Evolutionary conservation across 2,113 vertebrate species (phyloP).

Genomic region (Pyrgilauda ruficollis): DNA sequence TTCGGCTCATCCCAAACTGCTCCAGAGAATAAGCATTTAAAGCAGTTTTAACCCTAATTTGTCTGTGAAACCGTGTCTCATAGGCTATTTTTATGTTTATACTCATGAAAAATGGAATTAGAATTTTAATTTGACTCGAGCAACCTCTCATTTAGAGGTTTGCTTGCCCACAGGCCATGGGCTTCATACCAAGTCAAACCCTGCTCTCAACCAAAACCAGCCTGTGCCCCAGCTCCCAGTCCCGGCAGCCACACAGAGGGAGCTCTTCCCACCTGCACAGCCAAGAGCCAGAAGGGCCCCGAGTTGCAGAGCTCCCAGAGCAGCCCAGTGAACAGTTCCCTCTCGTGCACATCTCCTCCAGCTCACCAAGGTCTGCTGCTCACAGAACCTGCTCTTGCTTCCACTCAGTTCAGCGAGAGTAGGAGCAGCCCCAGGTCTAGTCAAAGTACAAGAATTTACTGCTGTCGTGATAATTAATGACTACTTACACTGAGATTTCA

Average conservation of each 20-base stretch:
- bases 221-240: not conserved
- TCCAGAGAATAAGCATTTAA: not conserved
- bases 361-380: not conserved
- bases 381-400: not conserved
- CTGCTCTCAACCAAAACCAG: not conserved
- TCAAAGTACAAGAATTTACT: not conserved
- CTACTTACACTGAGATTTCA: slow-evolving; percentile 7
- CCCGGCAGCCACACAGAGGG: not conserved
- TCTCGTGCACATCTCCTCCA: not conserved
- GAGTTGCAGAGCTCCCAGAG: not conserved
- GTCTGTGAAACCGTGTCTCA: not conserved
- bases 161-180: not conserved
- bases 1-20: not conserved
- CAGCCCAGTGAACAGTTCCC: not conserved
- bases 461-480: not conserved
- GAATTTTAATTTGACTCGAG: not conserved
- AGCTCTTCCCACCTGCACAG: not conserved
- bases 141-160: not conserved
- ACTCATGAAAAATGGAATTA: not conserved
- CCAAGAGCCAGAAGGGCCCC: not conserved
- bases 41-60: not conserved
- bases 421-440: not conserved
- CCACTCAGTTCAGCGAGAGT: not conserved
- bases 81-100: not conserved
- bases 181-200: not conserved